Percentiles rank a stretch among this genome's conserved stretches.
phyloP scores from a whole-genome alignment of 1,140 invertebrate species.

The Diuraphis noxia region DNA sequence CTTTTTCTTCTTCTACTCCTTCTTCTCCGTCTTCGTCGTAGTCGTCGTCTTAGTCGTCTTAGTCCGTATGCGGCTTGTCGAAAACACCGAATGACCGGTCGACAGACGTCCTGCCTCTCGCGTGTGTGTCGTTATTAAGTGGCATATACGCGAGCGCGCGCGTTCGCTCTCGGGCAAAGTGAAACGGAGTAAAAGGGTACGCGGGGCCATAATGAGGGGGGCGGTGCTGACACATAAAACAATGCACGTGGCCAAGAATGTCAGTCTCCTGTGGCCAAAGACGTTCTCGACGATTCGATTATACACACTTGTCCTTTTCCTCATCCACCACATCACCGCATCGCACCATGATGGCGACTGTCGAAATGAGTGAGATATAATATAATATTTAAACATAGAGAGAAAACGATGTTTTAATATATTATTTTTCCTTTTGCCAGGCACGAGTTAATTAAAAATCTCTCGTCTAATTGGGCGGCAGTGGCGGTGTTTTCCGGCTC shows the following conservation, averaged over 20 bases:
- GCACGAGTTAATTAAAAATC: constrained; percentile 27
- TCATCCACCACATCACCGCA: background rate
- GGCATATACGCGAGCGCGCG: background rate
- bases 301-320: constrained; percentile 16
- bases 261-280: constrained; percentile 40
- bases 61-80: background rate
- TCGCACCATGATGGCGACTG: background rate
- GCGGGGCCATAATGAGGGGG: constrained; percentile 50
- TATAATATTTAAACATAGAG: background rate
- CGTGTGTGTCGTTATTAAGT: constrained; percentile 47
- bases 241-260: constrained; percentile 43
- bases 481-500: background rate
- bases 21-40: background rate
- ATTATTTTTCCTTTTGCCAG: background rate
- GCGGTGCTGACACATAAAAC: constrained; percentile 51
- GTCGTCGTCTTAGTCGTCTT: background rate
- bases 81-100: background rate
- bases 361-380: background rate
- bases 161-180: background rate
- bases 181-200: constrained; percentile 37
- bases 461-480: constrained; percentile 34
- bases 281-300: constrained; percentile 14
- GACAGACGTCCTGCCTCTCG: background rate
- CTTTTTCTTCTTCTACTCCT: background rate
- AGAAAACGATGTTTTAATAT: background rate